Evolutionary conservation across 2,888 invertebrate species (phyloP), one percentile per base, ranked within the genome.

Genomic region (Drosophila subsilvestris): DNA sequence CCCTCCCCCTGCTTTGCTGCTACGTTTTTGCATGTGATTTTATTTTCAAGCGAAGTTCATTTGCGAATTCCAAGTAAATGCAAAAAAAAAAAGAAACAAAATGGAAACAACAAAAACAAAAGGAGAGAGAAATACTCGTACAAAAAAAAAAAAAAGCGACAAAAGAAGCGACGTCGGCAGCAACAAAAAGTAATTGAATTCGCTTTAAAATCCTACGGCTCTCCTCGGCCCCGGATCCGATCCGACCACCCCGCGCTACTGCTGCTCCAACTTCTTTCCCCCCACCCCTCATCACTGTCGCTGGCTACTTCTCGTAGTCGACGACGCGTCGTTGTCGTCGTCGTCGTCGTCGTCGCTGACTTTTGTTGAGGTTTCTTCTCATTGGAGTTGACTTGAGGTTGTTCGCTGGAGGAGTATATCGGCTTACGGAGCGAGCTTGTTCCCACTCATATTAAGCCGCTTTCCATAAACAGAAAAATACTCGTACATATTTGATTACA

Each of bases 21-120:
- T 77, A 72, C 68, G 78, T 78, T 86, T 37, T 85, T 87, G 84
- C 84, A 86, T 85, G 86, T 87, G 83, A 88, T 88, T 88, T 86
- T 80, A 68, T 86, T 89, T 86, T 89, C 89, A 78, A 87, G 83
- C 89, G 85, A 87, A 89, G 83, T 86, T 86, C 89, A 85, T 89
- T 86, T 86, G 83, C 80, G 73, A 86, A 89, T 86, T 86, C 85
- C 89, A 66, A 89, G 85, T 87, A 86, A 88, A 72, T 83, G 76
- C 76, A 86, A 75, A 67, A 72, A 59, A 59, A 49, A 48, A 3
- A 54, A 42, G n/a, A 37, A 75, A 69, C 53, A 79, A 62, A 60
- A 66, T 53, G 50, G 47, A 47, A 65, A 65, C 42, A 65, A 51
- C 32, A 57, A 69, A 22, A 17, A 45, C 3, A 53, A 62, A 54